Evolutionary conservation across 2,113 vertebrate species (phyloP).

Genomic region (Butorides virescens): DNA sequence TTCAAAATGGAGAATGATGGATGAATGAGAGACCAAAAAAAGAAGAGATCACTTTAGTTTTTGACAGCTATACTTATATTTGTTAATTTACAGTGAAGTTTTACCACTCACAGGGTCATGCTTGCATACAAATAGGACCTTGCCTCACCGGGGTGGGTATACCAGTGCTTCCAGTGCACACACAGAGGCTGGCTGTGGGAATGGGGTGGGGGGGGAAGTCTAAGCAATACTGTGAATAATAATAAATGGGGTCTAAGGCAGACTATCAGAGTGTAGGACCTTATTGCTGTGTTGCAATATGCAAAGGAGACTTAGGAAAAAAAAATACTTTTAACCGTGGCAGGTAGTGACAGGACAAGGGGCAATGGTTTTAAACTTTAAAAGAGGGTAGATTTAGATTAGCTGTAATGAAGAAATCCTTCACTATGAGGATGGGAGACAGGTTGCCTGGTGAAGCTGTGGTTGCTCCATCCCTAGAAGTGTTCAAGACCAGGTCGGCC

Average conservation of each 20-base stretch:
- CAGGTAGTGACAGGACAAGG: neutral
- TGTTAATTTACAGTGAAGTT: neutral
- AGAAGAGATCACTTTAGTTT: no score
- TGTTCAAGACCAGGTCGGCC: no score
- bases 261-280: neutral
- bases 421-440: neutral
- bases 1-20: neutral
- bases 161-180: neutral
- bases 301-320: neutral
- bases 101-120: neutral
- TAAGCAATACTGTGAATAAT: neutral
- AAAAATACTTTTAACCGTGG: neutral
- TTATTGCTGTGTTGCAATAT: neutral
- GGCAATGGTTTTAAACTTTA: neutral
- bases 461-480: rapidly evolving
- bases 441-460: neutral
- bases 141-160: neutral
- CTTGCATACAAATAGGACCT: neutral
- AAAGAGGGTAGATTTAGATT: no score
- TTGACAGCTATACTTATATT: neutral
- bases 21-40: neutral
- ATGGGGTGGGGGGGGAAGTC: no score
- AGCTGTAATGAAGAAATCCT: neutral
- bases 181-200: neutral
- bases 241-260: neutral